Evolutionary conservation across 2,797 vertebrate genomes (phyloP), one percentile per base, ranked within the genome.

Genomic region (Brachyrhaphis roseni): DNA sequence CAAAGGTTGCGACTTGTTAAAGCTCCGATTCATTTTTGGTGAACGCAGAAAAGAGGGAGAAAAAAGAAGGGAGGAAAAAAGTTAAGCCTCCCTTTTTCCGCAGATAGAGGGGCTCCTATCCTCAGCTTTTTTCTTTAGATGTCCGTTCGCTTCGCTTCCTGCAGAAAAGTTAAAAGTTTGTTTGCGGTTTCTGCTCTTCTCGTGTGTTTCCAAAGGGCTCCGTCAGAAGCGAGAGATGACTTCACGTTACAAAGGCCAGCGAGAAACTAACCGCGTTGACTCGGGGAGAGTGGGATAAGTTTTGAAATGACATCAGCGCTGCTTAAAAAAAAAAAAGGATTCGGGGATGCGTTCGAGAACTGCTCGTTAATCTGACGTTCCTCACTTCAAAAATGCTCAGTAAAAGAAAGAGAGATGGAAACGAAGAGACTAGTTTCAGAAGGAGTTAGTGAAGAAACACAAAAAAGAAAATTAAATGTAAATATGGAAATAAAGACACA

Each of bases 21-120:
- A 98, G 92, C 97, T 99, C 94, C 97, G 97, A 91, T 97, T 98
- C 97, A 98, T 99, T 94, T 94, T 94, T 91, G 15, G 55, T 11
- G 15, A 36, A 28, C 20, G 34, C 18, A 51, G 20, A 34, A 7
- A 66, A 76, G n/a, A 82, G 79, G 62, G 47, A 59, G 73, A 76
- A 76, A 45, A 23, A 64, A 10, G 66, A 41, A 34, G 70, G 59
- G 7, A n/a, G 28, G n/a, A 36, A 36, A 83, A 83, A 86, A 89
- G 78, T 85, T 90, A 8, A 86, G 86, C 51, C 80, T 89, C 86
- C 81, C 86, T 84, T 87, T 34, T 89, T 89, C 93, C 86, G 57
- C 89, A 89, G 85, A 90, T 78, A 89, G 62, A 78, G 87, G 91
- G 91, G 90, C 89, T 92, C 87, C 76, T 75, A 70, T 91, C 86